These are phyloP conservation scores for Phyllotreta cruciferae DNA, from an alignment of 2,888 invertebrate genomes.

Conservation along the genomic window DNA sequence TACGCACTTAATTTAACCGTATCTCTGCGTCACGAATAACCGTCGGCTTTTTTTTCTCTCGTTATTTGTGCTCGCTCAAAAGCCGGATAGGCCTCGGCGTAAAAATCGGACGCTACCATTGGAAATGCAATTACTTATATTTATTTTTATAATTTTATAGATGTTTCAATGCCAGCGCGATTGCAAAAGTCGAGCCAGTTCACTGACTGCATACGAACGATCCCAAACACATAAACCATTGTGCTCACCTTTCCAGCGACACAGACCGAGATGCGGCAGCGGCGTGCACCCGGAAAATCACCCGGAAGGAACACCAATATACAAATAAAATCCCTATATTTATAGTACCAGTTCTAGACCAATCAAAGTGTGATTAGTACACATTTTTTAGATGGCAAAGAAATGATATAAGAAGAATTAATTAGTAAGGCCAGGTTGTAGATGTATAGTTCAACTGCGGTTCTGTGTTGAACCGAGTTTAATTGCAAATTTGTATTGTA, in stretches of 20 bases:
- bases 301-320: too few relatives aligned
- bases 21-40: conserved; percentile 13
- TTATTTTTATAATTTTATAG: conserved; percentile 42
- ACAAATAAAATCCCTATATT: too few relatives aligned
- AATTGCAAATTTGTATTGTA: too few relatives aligned
- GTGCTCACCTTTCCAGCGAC: conserved; percentile 36
- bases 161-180: conserved; percentile 41
- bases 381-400: too few relatives aligned
- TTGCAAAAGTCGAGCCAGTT: conserved; percentile 42
- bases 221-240: conserved; percentile 37
- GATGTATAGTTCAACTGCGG: too few relatives aligned
- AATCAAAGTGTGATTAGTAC: too few relatives aligned
- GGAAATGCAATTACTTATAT: conserved; percentile 38
- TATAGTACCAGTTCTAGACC: too few relatives aligned
- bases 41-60: conserved; percentile 7
- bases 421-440: too few relatives aligned
- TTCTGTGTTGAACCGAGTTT: too few relatives aligned
- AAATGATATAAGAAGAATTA: too few relatives aligned
- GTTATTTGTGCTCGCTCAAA: conserved; percentile 14
- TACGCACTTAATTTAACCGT: conserved; percentile 12
- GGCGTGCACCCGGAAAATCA: conserved; percentile 4
- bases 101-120: conserved; percentile 33
- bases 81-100: conserved; percentile 20
- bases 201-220: conserved; percentile 40
- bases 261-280: conserved; percentile 31